Evolutionary conservation across 2,888 invertebrate species (phyloP), one percentile per base, ranked within the genome.

Genomic region (Caenorhabditis zanzibari): DNA sequence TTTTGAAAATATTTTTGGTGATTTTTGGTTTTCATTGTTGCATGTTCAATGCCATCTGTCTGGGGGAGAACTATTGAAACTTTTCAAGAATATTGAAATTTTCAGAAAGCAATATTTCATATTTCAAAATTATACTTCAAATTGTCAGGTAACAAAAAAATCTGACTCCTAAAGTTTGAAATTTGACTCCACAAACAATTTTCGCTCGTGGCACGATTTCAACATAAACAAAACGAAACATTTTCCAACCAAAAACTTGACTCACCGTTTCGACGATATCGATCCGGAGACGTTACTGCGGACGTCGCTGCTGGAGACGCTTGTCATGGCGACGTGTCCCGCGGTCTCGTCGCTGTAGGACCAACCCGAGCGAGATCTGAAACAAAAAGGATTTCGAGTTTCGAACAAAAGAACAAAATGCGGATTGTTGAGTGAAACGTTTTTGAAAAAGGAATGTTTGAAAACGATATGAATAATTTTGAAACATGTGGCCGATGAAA

Each of bases 311-410:
- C 79, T 82, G 22, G 87, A 87, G 32, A 87, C 79, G 47, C 85
- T 85, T 71, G 87, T 85, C 84, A 87, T 85, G 32, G 77, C 64
- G 56, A 87, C 87, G 61, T 79, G 80, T 32, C 68, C 81, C 47
- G 76, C 76, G 64, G 66, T 74, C n/a, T 84, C 84, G 77, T 84
- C 84, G 66, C 77, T 82, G 81, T 81, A 77, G 1, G 87, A 87
- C 85, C 85, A 87, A 66, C 87, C 82, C 58, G 87, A 87, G 52
- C 84, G 84, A 69, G 85, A 85, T 77, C 87, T 87, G 79, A 16
- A 85, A 83, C 35, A 28, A 44, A 3, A 28, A 32, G n/a, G 16
- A 49, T 16, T 47, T 71, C n/a, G n/a, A n/a, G n/a, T n/a, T n/a
- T n/a, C n/a, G n/a, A 35, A 19, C 28, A 71, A 24, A n/a, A 59